Conservation (phyloP, 2,113 vertebrate species). For the Catharus minimus region DNA sequence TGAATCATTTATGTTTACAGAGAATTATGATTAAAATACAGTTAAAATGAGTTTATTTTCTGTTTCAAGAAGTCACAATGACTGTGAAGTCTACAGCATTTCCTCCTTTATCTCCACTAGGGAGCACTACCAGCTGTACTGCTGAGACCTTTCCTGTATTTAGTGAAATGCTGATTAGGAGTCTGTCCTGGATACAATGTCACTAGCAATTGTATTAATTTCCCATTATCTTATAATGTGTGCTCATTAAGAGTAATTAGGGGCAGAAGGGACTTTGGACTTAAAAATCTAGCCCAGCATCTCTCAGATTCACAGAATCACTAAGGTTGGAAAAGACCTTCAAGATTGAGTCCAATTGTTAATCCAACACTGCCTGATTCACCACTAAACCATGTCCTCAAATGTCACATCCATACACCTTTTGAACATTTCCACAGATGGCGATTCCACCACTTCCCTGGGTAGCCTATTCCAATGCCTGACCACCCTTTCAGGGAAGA, state of each 20-base stretch:
- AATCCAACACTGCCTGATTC: neutral
- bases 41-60: neutral
- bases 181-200: neutral
- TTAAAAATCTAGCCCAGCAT: neutral
- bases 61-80: neutral
- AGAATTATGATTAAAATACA: neutral
- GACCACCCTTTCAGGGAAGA: neutral
- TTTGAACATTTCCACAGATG: neutral
- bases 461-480: neutral
- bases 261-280: neutral
- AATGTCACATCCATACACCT: rapidly evolving
- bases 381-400: neutral
- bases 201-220: neutral
- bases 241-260: neutral
- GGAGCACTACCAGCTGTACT: neutral
- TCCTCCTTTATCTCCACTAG: neutral
- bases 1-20: neutral
- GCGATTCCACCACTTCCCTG: rapidly evolving
- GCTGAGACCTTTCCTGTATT: neutral
- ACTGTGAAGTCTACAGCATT: neutral
- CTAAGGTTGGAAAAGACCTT: neutral
- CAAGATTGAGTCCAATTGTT: rapidly evolving
- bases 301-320: neutral
- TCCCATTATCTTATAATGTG: neutral
- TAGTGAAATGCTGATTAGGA: neutral